Conservation (phyloP, 2,888 invertebrate species). For the Acleris holmiana region DNA sequence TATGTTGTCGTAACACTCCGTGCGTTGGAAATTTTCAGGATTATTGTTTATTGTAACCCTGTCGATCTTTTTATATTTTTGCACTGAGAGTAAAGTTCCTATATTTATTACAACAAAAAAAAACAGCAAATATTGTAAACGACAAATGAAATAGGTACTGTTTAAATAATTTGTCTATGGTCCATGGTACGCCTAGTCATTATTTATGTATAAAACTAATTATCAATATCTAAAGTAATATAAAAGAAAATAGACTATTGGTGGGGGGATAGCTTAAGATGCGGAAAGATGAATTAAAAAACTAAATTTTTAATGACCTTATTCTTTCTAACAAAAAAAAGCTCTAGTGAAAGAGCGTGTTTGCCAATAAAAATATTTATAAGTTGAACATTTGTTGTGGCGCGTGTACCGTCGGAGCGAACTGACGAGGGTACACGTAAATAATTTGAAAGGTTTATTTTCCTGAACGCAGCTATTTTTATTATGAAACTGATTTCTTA, state of each 20-base stretch:
- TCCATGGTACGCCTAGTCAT: slow-evolving; percentile 82
- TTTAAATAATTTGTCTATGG: slow-evolving; percentile 64
- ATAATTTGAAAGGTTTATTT: slow-evolving; percentile 34
- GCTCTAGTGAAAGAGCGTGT: slow-evolving; percentile 29
- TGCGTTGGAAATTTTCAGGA: slow-evolving; percentile 51
- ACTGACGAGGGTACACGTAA: slow-evolving; percentile 15
- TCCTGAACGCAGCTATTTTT: slow-evolving; percentile 37
- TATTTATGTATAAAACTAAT: slow-evolving; percentile 75
- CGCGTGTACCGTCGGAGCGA: slow-evolving; percentile 50
- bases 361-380: slow-evolving; percentile 49
- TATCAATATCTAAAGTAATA: slow-evolving; percentile 62
- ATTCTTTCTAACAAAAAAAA: slow-evolving; percentile 23
- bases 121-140: slow-evolving; percentile 54
- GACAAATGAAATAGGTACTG: slow-evolving; percentile 49
- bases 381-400: slow-evolving; percentile 66
- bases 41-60: slow-evolving; percentile 50
- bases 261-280: slow-evolving; percentile 57
- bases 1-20: slow-evolving; percentile 50
- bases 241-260: slow-evolving; percentile 59
- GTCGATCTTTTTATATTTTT: slow-evolving; percentile 59
- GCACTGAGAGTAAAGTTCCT: slow-evolving; percentile 81
- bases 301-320: slow-evolving; percentile 11
- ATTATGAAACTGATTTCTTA: slow-evolving; percentile 30
- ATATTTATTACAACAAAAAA: slow-evolving; percentile 69
- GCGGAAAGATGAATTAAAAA: slow-evolving; percentile 43